Conservation (phyloP, 2,797 vertebrate species). For the Lerista edwardsae region DNA sequence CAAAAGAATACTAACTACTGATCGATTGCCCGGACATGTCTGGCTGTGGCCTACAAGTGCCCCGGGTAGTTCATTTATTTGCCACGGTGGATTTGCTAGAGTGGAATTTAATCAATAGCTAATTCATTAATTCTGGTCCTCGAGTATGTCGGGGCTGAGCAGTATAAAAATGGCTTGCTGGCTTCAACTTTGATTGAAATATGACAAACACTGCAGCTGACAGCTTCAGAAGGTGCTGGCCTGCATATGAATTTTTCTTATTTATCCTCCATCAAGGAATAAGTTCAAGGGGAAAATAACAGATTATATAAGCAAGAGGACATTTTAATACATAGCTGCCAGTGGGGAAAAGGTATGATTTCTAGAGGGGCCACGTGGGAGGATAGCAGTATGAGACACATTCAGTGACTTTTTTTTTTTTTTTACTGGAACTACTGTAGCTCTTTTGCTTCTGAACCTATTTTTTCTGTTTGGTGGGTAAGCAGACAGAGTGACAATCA, state of each 20-base stretch:
- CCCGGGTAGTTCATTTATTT: constrained; percentile 91
- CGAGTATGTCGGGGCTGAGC: constrained; percentile 67
- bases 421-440: constrained; percentile 43
- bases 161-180: constrained; percentile 73
- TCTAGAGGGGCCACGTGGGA: constrained; percentile 52
- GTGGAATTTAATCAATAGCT: constrained; percentile 94
- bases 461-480: constrained; percentile 12
- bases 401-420: constrained; percentile 44
- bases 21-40: constrained; percentile 87
- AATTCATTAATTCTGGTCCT: constrained; percentile 90
- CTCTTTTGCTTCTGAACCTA: constrained; percentile 31
- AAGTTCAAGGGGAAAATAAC: constrained; percentile 50
- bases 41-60: constrained; percentile 86
- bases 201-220: constrained; percentile 77
- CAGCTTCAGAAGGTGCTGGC: constrained; percentile 64
- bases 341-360: constrained; percentile 46
- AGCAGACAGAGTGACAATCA: constrained; percentile 50
- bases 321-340: constrained; percentile 54
- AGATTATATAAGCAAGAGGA: constrained; percentile 53
- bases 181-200: constrained; percentile 84
- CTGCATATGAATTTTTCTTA: constrained; percentile 74
- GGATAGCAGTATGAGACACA: constrained; percentile 35
- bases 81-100: constrained; percentile 89
- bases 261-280: constrained; percentile 70
- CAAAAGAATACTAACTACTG: constrained; percentile 88